Percentiles rank a stretch among this genome's conserved stretches.
phyloP scores from a whole-genome alignment of 37 sponge, comb jelly and placozoan genomes.

The Axinella damicornis region DNA sequence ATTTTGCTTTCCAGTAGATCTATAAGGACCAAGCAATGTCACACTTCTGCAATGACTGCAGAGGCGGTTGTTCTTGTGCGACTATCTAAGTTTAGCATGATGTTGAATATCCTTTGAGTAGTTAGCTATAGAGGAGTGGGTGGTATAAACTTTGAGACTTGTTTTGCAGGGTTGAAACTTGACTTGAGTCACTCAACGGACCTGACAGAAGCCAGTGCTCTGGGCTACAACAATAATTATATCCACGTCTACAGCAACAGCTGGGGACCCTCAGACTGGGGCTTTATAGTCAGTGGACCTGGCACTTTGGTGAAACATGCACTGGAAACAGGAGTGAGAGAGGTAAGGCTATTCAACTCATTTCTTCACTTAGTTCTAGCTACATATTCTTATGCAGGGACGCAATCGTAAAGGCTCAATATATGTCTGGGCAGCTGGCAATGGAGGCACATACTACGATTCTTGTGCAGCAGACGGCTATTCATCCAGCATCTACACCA shows the following conservation, averaged over 20 bases:
- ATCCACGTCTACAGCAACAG: conserved; percentile 90
- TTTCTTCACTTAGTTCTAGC: too few relatives aligned
- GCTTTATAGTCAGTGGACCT: conserved; percentile 86
- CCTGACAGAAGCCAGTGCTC: conserved; percentile 71
- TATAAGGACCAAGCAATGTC: too few relatives aligned
- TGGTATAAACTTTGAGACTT: too few relatives aligned
- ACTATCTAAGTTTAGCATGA: too few relatives aligned
- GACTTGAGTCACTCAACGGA: conserved; percentile 62
- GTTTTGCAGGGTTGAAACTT: too few relatives aligned
- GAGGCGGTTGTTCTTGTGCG: too few relatives aligned
- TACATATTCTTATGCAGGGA: conserved; percentile 47
- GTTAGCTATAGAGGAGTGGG: too few relatives aligned
- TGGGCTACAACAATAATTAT: conserved; percentile 55
- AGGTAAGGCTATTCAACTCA: conserved; percentile 9
- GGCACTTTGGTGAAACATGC: conserved; percentile 27
- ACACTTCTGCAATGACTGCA: too few relatives aligned
- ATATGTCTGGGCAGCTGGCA: conserved; percentile 95
- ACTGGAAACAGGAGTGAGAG: conserved; percentile 53
- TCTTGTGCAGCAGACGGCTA: conserved; percentile 96
- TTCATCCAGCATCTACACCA: conserved; percentile 87
- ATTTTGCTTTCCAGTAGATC: too few relatives aligned
- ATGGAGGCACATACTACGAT: conserved; percentile 86
- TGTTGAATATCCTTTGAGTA: too few relatives aligned
- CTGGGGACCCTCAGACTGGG: conserved; percentile 96
- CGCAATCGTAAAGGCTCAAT: conserved; percentile 83